Base-by-base conservation (phyloP, 1,140 invertebrate genomes). In the Diachasma alloeum region DNA sequence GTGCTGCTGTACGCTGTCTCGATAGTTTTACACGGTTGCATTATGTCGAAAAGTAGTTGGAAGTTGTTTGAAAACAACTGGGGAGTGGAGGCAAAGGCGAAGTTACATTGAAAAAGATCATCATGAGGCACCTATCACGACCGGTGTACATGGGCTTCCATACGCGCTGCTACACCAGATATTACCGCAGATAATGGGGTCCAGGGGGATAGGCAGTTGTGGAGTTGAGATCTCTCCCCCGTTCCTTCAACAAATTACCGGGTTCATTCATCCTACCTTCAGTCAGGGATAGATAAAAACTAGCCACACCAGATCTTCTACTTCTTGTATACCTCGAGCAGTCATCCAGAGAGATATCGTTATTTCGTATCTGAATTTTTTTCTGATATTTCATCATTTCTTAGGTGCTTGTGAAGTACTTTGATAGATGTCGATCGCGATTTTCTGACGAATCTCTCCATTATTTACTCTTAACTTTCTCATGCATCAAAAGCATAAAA, bases 181-280 rank as follows among this genome's bases (percentile, higher is more conserved):
- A 59, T 39, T 53, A 42, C 31, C 31, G 17, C 37, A 42, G 36
- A 66, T 42, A 42, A 73, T 59, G 56, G 48, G 19, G 53, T 22
- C 44, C 5, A 26, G 26, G n/a, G 31, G 48, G 36, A 66, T 72
- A 70, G 42, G 39, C 53, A 63, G 59, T 73, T 26, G 74, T 68
- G 70, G 69, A 72, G 67, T 75, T 80, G 82, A 82, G 82, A 87
- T 84, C 79, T 86, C 86, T 87, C 85, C 86, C 84, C 83, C 36
- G 36, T 68, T 68, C 36, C 36, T 68, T 31, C 87, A 87, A 87
- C 85, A 87, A 89, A 89, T 89, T 89, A 84, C 85, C 80, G 86
- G 86, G 88, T 90, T 90, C 88, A 88, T 90, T 90, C 88, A 89
- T 90, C 86, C 86, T 86, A 68, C 36, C 26, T 39, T 66, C 22